Evolutionary conservation across 2,113 vertebrate species (phyloP).

Genomic region (Myodes glareolus): DNA sequence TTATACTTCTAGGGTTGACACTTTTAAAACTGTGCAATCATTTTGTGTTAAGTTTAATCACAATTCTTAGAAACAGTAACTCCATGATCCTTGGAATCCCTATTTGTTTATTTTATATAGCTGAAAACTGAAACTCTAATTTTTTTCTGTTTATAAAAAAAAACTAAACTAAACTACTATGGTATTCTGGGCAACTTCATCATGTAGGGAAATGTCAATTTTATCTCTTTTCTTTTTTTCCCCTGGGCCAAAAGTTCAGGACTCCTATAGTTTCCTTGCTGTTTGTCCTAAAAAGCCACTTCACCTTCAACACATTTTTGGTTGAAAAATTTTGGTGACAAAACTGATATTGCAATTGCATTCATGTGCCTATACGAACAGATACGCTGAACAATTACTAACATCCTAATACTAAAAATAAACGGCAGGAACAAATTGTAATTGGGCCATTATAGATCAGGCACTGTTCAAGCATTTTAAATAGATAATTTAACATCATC

Average conservation of each 20-base stretch:
- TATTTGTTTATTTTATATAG: not conserved
- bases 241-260: not conserved
- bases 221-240: not conserved
- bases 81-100: not conserved
- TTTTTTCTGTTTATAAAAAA: not conserved
- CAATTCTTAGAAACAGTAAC: constrained; percentile 30
- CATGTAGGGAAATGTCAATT: not conserved
- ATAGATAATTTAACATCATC: not conserved
- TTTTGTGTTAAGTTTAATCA: not conserved
- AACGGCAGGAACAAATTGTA: not conserved
- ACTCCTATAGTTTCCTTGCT: not conserved
- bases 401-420: not conserved
- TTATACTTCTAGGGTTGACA: not conserved
- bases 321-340: not conserved
- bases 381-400: not conserved
- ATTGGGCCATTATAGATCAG: not conserved
- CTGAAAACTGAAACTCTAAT: constrained; percentile 1
- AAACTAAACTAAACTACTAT: not conserved
- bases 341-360: not conserved
- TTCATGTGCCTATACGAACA: not conserved
- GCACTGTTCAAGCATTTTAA: not conserved
- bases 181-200: not conserved
- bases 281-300: not conserved
- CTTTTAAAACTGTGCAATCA: not conserved
- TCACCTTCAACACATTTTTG: not conserved